These are phyloP conservation scores for Valencia hispanica DNA, from an alignment of 2,797 vertebrate genomes.

Conservation along the genomic window DNA sequence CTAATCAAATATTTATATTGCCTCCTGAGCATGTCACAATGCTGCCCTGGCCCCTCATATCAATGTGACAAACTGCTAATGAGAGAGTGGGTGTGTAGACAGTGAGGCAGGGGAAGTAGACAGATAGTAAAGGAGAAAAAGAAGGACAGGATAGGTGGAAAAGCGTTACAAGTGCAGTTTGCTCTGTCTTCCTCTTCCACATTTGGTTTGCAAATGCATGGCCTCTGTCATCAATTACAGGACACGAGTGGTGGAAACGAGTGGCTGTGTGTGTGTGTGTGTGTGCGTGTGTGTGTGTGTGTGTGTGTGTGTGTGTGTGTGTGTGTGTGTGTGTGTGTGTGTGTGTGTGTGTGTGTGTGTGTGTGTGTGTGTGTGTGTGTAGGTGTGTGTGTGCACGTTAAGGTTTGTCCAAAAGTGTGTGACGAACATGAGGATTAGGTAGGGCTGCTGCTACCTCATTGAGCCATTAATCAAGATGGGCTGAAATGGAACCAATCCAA, in stretches of 20 bases:
- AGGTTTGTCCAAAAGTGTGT: conserved; percentile 34
- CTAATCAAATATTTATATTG: conserved; percentile 99
- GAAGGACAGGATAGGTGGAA: conserved; percentile 24
- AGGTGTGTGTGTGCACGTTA: conserved; percentile 23
- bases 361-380: conserved; percentile 12
- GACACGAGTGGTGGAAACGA: conserved; percentile 70
- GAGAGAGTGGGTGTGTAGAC: conserved; percentile 78
- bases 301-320: conserved; percentile 13
- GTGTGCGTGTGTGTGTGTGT: conserved; percentile 16
- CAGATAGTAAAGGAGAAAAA: conserved; percentile 22
- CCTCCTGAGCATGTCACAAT: conserved; percentile 93
- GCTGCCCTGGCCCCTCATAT: conserved; percentile 81
- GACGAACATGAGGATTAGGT: conserved; percentile 86
- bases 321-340: conserved; percentile 14
- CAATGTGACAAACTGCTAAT: conserved; percentile 95
- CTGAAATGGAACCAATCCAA: conserved; percentile 84
- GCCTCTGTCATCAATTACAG: conserved; percentile 90
- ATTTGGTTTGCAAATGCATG: conserved; percentile 96
- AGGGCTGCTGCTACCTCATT: conserved; percentile 84
- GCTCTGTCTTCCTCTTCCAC: conserved; percentile 77
- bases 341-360: conserved; percentile 14
- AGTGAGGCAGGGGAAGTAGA: conserved; percentile 38
- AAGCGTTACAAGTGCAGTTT: conserved; percentile 67
- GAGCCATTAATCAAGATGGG: conserved; percentile 90
- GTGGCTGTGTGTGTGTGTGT: conserved; percentile 12